Evolutionary conservation across 2,797 vertebrate species (phyloP).

Genomic region (Cossypha dichroa): DNA sequence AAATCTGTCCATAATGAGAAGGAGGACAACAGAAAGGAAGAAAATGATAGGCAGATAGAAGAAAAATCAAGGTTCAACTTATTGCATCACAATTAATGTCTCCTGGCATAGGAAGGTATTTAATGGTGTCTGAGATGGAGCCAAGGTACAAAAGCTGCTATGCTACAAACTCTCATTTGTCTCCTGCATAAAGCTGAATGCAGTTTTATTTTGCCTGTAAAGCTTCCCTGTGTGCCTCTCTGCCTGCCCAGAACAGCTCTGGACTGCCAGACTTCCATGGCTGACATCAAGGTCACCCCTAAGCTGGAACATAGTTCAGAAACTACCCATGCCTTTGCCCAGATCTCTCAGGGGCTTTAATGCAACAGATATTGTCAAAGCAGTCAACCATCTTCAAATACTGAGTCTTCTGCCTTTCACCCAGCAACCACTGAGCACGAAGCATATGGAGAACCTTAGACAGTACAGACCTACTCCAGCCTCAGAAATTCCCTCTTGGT

Average conservation of each 20-base stretch:
- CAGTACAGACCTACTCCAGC: fast-evolving
- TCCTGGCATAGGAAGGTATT: neutral
- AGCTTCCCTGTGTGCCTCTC: neutral
- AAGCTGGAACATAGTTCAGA: neutral
- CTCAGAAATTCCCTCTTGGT: neutral
- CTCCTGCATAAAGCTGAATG: neutral
- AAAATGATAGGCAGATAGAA: neutral
- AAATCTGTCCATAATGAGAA: constrained; percentile 1
- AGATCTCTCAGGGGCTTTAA: neutral
- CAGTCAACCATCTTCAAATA: neutral
- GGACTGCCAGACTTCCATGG: neutral
- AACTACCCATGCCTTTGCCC: neutral
- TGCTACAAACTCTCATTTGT: neutral
- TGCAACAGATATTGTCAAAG: neutral
- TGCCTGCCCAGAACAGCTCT: neutral
- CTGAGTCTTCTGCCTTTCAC: neutral
- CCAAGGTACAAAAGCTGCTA: neutral
- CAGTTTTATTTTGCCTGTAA: neutral
- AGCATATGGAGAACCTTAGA: neutral
- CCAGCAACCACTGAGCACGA: neutral
- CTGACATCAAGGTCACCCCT: neutral
- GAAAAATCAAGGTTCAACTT: neutral
- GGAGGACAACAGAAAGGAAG: neutral
- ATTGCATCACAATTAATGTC: neutral
- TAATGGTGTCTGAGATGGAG: neutral